phyloP scores from a whole-genome alignment of 2,797 vertebrate species.

The Eutrigla gurnardus region DNA sequence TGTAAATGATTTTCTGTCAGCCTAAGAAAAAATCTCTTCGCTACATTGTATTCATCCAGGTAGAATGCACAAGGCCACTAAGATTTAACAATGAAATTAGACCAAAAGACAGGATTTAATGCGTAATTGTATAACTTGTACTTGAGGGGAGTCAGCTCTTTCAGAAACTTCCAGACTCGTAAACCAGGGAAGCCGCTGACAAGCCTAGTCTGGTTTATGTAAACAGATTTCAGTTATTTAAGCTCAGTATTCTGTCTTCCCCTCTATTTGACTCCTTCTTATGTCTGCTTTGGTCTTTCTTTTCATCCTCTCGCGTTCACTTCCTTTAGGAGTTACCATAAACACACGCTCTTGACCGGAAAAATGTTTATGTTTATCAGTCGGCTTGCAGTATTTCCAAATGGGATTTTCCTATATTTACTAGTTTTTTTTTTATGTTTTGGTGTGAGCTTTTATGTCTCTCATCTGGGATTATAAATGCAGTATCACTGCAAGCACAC shows the following conservation, averaged over 20 bases:
- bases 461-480: conserved; percentile 7
- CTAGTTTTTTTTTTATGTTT: conserved; percentile 6
- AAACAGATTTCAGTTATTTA: conserved; percentile 26
- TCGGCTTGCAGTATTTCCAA: conserved; percentile 4
- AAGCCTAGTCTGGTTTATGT: neutral
- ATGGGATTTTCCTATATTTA: conserved; percentile 14
- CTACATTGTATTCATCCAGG: neutral
- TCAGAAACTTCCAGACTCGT: neutral
- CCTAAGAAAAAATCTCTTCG: neutral
- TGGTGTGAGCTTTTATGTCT: conserved; percentile 2
- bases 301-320: neutral
- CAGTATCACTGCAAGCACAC: conserved; percentile 12
- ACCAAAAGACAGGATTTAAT: conserved; percentile 4
- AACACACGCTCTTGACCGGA: conserved; percentile 1
- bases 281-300: neutral
- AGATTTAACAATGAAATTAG: neutral
- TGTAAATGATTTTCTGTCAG: too few relatives aligned
- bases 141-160: neutral
- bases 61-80: neutral
- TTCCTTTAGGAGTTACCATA: neutral
- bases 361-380: conserved; percentile 22
- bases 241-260: neutral
- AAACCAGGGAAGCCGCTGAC: neutral
- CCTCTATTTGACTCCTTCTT: neutral
- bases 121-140: neutral